These are phyloP conservation scores for Watsonalla binaria DNA, from an alignment of 2,888 invertebrate genomes.

Conservation along the genomic window DNA sequence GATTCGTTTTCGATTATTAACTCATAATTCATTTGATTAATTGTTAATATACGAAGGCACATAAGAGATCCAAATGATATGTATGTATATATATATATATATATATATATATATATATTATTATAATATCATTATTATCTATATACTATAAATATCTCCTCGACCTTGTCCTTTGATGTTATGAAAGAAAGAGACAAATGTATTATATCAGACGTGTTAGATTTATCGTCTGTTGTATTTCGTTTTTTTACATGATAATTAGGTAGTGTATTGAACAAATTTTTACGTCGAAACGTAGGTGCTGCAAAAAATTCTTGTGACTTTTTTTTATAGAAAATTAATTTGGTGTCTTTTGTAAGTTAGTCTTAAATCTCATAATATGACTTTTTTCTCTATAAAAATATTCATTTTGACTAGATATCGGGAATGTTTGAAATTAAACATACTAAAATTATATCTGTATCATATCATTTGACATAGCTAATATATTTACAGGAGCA, in stretches of 20 bases:
- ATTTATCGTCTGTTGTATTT: not conserved
- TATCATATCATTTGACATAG: constrained; percentile 18
- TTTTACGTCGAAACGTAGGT: constrained; percentile 46
- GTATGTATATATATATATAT: no score
- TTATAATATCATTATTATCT: not conserved
- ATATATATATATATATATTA: no score
- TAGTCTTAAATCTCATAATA: not conserved
- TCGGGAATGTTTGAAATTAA: not conserved
- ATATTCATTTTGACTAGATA: no score
- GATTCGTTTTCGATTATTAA: no score
- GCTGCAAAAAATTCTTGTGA: constrained; percentile 27
- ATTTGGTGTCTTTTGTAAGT: not conserved
- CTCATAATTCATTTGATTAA: no score
- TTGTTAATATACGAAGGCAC: no score
- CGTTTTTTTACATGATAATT: constrained; percentile 15
- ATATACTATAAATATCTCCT: not conserved
- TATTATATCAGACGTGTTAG: not conserved
- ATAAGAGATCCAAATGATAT: no score
- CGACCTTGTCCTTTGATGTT: not conserved
- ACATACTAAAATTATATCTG: not conserved
- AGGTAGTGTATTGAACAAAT: constrained; percentile 46
- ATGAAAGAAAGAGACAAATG: not conserved
- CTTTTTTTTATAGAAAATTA: not conserved
- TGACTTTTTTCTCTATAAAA: not conserved
- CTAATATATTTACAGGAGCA: constrained; percentile 31